phyloP scores from a whole-genome alignment of 2,113 vertebrate species.

The Anthoscopus minutus region DNA sequence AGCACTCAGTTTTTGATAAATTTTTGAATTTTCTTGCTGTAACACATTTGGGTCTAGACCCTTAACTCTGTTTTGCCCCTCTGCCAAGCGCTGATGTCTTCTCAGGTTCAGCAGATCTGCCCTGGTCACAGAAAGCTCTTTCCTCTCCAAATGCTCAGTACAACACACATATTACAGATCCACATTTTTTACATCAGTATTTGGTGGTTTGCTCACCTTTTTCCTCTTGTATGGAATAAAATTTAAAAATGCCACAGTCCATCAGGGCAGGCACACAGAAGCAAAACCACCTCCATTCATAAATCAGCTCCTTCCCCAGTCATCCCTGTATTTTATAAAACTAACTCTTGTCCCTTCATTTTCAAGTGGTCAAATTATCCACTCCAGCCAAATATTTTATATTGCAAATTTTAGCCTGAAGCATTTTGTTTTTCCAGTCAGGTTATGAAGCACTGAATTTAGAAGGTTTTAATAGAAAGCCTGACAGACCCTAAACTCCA shows the following conservation, averaged over 20 bases:
- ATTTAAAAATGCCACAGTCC: neutral
- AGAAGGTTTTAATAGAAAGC: constrained; percentile 38
- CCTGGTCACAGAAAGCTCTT: neutral
- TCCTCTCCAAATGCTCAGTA: neutral
- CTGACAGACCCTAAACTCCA: constrained; percentile 47
- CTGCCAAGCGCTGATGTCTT: neutral
- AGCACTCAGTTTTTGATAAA: neutral
- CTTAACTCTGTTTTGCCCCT: neutral
- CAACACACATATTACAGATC: neutral
- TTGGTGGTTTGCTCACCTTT: neutral
- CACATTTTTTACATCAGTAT: neutral
- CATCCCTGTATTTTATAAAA: neutral
- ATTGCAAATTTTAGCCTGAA: constrained; percentile 12
- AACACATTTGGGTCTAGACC: neutral
- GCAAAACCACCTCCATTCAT: neutral
- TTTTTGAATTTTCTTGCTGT: neutral
- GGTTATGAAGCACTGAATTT: constrained; percentile 23
- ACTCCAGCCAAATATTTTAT: neutral
- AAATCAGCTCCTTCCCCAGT: constrained; percentile 14
- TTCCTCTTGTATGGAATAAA: neutral
- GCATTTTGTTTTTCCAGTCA: constrained; percentile 17
- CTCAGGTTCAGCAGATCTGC: neutral
- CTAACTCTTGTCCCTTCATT: neutral
- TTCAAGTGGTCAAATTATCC: neutral
- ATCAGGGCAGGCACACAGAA: neutral